Evolutionary conservation across 2,113 vertebrate species (phyloP).

Genomic region (Megaceryle torquata): DNA sequence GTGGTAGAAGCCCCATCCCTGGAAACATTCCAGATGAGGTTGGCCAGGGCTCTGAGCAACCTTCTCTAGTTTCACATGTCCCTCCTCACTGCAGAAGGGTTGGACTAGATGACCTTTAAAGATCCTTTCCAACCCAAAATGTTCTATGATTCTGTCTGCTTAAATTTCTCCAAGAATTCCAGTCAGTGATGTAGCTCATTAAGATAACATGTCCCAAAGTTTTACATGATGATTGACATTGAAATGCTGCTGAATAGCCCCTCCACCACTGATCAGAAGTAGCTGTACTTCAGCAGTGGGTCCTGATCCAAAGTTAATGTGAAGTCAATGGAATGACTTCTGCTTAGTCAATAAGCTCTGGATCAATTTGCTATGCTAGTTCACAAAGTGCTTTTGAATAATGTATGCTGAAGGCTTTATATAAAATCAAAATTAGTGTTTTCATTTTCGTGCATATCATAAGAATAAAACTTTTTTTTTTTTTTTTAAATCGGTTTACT

Average conservation of each 20-base stretch:
- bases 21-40: not conserved
- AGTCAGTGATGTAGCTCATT: fast-evolving
- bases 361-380: slow-evolving; percentile 9
- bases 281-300: not conserved
- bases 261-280: not conserved
- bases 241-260: not conserved
- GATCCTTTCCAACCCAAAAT: not conserved
- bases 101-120: not conserved
- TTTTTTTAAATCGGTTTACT: not conserved
- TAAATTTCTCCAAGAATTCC: not conserved
- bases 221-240: not conserved
- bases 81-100: not conserved
- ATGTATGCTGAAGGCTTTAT: slow-evolving; percentile 25
- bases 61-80: not conserved
- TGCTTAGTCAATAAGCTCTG: not conserved
- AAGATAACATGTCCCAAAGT: fast-evolving
- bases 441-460: slow-evolving; percentile 15
- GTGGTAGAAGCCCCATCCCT: not conserved
- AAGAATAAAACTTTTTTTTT: not conserved
- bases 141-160: not conserved
- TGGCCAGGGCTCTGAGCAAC: not conserved
- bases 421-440: slow-evolving; percentile 21
- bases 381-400: slow-evolving; percentile 41
- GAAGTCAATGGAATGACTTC: not conserved
- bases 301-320: not conserved